Evolutionary conservation across 2,113 vertebrate genomes (phyloP).

Genomic region (Marmota monax): DNA sequence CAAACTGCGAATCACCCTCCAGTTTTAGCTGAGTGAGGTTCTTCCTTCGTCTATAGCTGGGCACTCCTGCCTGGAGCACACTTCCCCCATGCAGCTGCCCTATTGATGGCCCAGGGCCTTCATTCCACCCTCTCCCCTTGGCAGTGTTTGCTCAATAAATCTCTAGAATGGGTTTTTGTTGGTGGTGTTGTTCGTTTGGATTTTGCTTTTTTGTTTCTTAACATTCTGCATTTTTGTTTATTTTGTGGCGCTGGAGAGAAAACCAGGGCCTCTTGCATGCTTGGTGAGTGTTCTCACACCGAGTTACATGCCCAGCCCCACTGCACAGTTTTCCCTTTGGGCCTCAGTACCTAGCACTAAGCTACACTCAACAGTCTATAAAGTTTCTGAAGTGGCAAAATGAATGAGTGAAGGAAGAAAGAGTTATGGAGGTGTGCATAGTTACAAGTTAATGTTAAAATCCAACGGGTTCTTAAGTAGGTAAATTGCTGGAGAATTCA

Average conservation of each 20-base stretch:
- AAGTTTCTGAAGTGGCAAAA: not conserved
- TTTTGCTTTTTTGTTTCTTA: no score
- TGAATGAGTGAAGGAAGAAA: not conserved
- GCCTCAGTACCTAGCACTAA: not conserved
- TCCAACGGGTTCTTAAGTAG: not conserved
- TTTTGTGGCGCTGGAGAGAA: not conserved
- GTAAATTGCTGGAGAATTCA: not conserved
- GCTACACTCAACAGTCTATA: not conserved
- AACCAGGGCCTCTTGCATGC: not conserved
- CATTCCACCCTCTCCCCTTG: not conserved
- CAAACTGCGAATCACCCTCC: not conserved
- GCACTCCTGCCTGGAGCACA: not conserved
- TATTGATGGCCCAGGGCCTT: not conserved
- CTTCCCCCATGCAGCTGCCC: accelerated
- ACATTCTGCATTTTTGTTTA: no score
- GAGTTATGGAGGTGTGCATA: not conserved
- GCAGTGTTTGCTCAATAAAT: not conserved
- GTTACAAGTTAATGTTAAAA: not conserved
- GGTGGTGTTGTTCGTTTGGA: no score
- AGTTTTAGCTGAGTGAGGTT: not conserved
- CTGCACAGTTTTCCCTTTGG: not conserved
- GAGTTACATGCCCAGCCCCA: not conserved
- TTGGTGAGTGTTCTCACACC: not conserved
- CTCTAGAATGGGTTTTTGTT: not conserved
- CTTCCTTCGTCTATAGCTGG: not conserved